Base-by-base conservation (phyloP, 2,113 vertebrate genomes). In the Aix galericulata region DNA sequence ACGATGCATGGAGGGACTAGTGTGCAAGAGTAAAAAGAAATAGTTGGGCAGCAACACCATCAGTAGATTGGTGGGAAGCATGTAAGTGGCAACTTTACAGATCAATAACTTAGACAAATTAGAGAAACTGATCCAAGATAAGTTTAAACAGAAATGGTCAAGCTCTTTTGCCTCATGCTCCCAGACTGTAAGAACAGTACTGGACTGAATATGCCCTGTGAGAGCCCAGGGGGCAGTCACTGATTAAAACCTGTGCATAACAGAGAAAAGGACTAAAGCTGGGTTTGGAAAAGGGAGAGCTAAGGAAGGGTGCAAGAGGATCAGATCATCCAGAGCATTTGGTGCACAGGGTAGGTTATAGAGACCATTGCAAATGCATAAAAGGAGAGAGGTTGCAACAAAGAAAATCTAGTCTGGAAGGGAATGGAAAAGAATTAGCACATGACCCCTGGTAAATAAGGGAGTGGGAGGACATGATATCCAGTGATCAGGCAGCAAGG, bases 321-420 rank as follows among this genome's bases (percentile, higher is more conserved):
- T 48, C 50, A 23, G 18, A 59, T 63, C 11, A 46, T 71, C 29
- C 84, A 77, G 48, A 88, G 16, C 21, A 15, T 64, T 60, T 32
- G 13, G 20, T 4, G 2, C 0, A 0, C 38, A 4, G 40, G 5
- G 8, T 62, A 38, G 64, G 31, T n/a, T 36, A 46, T 2, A 56
- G 38, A 71, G 40, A 23, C 17, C 88, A 32, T 17, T 44, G 15
- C 23, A n/a, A 91, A 26, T 29, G 26, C 0, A 0, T 81, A 82
- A 90, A 77, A 77, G 42, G 42, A 6, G 31, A n/a, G 29, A 72
- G 26, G 60, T 23, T 56, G 10, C 68, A 85, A 91, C 42, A 38
- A 94, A 90, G 63, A 68, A 88, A 56, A 83, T 83, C n/a, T 56
- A 31, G 25, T 7, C 74, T 9, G 27, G 67, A 88, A 78, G 8